These are phyloP conservation scores for Daboia siamensis DNA, from an alignment of 2,113 vertebrate genomes.

Conservation along the genomic window DNA sequence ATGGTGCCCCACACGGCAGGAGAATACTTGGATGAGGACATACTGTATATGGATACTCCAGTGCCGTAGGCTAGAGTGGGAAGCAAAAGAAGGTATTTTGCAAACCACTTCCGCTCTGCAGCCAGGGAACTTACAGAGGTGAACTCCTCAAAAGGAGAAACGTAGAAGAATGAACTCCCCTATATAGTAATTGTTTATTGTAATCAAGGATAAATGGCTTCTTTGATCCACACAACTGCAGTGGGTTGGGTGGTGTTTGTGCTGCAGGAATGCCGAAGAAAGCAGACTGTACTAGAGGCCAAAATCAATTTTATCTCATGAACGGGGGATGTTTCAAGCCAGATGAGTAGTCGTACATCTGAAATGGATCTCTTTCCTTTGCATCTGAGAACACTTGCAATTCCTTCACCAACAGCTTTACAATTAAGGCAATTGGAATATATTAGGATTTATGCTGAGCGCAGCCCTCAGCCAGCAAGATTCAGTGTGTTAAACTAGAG, in stretches of 20 bases:
- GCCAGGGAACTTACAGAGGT: background rate
- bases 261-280: background rate
- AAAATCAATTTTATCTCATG: constrained; percentile 15
- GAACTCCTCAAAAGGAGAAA: background rate
- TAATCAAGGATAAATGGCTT: background rate
- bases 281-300: background rate
- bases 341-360: background rate
- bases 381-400: background rate
- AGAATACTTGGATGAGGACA: background rate
- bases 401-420: background rate
- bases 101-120: background rate
- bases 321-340: constrained; percentile 18
- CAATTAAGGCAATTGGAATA: background rate
- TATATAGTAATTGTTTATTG: background rate
- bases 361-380: background rate
- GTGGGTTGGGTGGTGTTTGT: background rate
- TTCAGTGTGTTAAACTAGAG: background rate
- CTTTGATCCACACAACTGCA: background rate
- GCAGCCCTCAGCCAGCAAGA: background rate
- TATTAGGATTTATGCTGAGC: background rate
- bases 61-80: background rate
- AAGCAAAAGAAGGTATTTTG: background rate
- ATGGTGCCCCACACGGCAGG: background rate
- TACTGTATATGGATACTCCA: background rate
- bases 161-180: background rate